These are phyloP conservation scores for Sus cebifrons DNA, from an alignment of 2,797 vertebrate species.

Conservation along the genomic window DNA sequence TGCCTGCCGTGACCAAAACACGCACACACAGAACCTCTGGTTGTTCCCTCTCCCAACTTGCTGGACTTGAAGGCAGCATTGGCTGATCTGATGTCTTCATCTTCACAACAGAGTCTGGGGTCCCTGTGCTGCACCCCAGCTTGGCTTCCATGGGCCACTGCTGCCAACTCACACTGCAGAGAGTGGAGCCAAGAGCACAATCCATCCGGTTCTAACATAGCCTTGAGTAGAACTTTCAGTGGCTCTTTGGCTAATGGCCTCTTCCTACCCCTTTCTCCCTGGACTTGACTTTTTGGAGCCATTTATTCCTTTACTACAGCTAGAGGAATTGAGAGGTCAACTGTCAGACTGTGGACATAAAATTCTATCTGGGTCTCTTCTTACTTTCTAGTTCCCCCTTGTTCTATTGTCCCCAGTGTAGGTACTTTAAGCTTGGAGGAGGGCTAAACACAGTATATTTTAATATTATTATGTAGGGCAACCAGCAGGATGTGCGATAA, in stretches of 20 bases:
- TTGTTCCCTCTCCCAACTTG: neutral
- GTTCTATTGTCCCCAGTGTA: rapidly evolving
- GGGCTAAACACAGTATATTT: neutral
- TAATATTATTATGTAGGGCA: neutral
- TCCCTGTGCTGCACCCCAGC: rapidly evolving
- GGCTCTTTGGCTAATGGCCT: neutral
- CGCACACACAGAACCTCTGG: rapidly evolving
- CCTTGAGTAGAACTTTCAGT: neutral
- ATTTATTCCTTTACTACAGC: neutral
- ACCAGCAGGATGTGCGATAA: neutral
- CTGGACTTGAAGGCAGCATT: neutral
- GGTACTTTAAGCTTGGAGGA: neutral
- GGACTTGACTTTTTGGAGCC: neutral
- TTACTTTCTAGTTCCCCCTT: neutral
- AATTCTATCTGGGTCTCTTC: neutral
- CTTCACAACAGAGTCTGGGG: neutral
- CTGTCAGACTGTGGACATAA: neutral
- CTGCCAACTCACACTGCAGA: neutral
- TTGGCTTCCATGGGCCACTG: neutral
- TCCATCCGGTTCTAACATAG: rapidly evolving
- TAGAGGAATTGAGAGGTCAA: neutral
- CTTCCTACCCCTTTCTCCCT: neutral
- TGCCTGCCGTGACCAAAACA: neutral
- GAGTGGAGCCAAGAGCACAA: neutral
- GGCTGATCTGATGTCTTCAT: neutral